These are phyloP conservation scores for Dryomyza anilis DNA, from an alignment of 2,888 invertebrate species.

Conservation along the genomic window DNA sequence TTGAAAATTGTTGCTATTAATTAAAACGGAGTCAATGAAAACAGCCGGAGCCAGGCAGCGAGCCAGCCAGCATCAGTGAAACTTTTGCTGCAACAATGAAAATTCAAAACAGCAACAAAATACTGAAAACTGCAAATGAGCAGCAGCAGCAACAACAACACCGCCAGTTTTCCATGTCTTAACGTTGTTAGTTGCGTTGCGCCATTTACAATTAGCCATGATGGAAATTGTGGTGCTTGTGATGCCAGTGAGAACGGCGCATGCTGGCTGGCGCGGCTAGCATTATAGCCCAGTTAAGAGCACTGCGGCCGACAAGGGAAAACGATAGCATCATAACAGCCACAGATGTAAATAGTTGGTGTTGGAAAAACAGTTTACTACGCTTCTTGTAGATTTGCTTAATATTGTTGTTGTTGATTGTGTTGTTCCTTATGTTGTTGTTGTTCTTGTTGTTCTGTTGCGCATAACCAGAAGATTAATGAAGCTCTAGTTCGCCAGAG, in stretches of 20 bases:
- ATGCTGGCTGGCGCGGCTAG: neutral
- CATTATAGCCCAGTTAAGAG: neutral
- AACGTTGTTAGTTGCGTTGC: neutral
- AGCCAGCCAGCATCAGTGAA: neutral
- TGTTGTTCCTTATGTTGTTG: neutral
- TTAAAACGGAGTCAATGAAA: neutral
- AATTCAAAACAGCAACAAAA: neutral
- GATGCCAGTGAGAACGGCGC: too few species aligned
- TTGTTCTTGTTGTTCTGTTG: neutral
- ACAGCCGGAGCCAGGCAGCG: neutral
- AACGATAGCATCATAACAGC: neutral
- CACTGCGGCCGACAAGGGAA: neutral
- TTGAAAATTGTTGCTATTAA: neutral
- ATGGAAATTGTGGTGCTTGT: slow-evolving; percentile 15
- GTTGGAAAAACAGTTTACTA: slow-evolving; percentile 14
- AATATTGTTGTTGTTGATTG: neutral
- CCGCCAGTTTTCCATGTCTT: too few species aligned
- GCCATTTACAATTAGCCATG: slow-evolving; percentile 3
- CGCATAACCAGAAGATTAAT: slow-evolving; percentile 19
- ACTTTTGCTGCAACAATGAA: neutral
- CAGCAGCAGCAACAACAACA: neutral
- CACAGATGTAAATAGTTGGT: neutral
- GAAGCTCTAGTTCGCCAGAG: slow-evolving; percentile 7
- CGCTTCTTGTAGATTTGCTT: neutral
- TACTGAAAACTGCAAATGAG: neutral